phyloP scores from a whole-genome alignment of 2,113 vertebrate genomes.

The Tenrec ecaudatus region DNA sequence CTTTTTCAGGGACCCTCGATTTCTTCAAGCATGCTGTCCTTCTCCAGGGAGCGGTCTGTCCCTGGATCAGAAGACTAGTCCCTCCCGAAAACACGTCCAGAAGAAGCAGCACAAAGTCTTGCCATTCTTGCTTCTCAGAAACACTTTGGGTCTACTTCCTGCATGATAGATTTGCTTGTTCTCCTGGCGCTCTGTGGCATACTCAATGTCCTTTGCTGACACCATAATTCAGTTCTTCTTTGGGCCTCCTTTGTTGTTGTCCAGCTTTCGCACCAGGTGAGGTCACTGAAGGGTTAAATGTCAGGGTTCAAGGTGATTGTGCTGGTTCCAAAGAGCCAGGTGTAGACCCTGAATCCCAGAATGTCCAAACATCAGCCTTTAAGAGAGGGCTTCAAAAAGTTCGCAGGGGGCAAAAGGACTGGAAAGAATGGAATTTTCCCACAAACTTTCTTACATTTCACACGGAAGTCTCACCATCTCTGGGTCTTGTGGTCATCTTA shows the following conservation, averaged over 20 bases:
- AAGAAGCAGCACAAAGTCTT: neutral
- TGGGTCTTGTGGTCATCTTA: neutral
- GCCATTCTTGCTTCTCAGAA: neutral
- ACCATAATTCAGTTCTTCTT: neutral
- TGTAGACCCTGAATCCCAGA: neutral
- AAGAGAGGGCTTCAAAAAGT: too few species aligned
- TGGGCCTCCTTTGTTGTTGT: neutral
- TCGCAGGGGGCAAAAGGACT: too few species aligned
- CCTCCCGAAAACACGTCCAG: neutral
- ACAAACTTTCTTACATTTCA: neutral
- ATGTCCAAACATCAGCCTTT: neutral
- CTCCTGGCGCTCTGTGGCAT: neutral
- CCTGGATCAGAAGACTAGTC: neutral
- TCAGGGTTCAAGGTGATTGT: neutral
- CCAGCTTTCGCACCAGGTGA: neutral
- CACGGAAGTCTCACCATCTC: neutral
- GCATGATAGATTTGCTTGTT: neutral
- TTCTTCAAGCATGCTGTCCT: neutral
- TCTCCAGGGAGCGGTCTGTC: neutral
- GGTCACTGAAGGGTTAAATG: neutral
- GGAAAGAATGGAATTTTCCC: too few species aligned
- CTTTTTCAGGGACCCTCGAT: neutral
- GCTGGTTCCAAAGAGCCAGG: neutral
- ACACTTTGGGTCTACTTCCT: neutral
- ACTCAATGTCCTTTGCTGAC: neutral